Percentiles rank a stretch among this genome's conserved stretches.
phyloP scores from a whole-genome alignment of 2,113 vertebrate species.

The Felis catus region F.catus_Fca126_mat1.0 CM031412.1:39325001-39325500 shows the following conservation, averaged over 20 bases:
- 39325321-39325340: not conserved
- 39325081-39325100: not conserved
- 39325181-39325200: not conserved
- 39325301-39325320: not conserved
- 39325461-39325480: too few species aligned
- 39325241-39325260: not conserved
- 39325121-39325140: not conserved
- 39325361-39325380: not conserved
- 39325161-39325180: not conserved
- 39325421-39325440: too few species aligned
- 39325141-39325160: not conserved
- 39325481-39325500: too few species aligned
- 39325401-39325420: not conserved
- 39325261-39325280: not conserved
- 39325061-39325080: not conserved
- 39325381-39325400: not conserved
- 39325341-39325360: not conserved
- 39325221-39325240: not conserved
- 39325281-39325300: not conserved
- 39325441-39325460: too few species aligned
- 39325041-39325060: not conserved
- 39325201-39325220: not conserved
- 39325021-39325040: not conserved
- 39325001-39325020: not conserved
- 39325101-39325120: not conserved